Evolutionary conservation across 1,140 invertebrate species (phyloP).

Genomic region (Ephestia elutella): DNA sequence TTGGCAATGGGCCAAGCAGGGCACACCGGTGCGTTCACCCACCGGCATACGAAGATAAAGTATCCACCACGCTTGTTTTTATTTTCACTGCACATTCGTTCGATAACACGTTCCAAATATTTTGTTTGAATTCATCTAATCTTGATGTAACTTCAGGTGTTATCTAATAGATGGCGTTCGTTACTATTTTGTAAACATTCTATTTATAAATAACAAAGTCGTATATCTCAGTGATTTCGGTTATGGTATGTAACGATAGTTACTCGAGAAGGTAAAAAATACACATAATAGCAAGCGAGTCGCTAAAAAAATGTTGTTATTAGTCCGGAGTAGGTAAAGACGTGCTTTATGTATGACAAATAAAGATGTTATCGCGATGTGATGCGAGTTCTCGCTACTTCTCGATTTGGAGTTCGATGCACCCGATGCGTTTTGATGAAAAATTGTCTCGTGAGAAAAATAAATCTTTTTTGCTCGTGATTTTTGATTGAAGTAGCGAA

Average conservation of each 20-base stretch:
- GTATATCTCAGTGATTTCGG: background rate
- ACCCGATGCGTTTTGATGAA: background rate
- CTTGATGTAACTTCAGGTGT: background rate
- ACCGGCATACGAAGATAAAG: conserved; percentile 45
- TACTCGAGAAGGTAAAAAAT: background rate
- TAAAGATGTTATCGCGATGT: conserved; percentile 1
- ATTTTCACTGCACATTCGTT: conserved; percentile 23
- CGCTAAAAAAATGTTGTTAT: background rate
- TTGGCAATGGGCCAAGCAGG: conserved; percentile 60
- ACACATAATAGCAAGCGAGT: background rate
- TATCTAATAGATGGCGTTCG: conserved; percentile 3
- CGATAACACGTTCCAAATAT: conserved; percentile 25
- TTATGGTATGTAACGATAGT: background rate
- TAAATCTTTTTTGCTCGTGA: background rate
- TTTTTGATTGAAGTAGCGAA: background rate
- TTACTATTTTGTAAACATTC: background rate
- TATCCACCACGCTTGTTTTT: conserved; percentile 46
- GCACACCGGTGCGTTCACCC: conserved; percentile 57
- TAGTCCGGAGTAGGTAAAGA: background rate
- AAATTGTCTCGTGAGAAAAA: background rate
- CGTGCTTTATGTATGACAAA: background rate
- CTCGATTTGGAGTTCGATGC: background rate
- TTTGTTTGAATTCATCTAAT: conserved; percentile 8
- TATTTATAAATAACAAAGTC: no score
- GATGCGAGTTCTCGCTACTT: background rate